Evolutionary conservation across 2,797 vertebrate species (phyloP).

Genomic region (Argyrosomus regius): DNA sequence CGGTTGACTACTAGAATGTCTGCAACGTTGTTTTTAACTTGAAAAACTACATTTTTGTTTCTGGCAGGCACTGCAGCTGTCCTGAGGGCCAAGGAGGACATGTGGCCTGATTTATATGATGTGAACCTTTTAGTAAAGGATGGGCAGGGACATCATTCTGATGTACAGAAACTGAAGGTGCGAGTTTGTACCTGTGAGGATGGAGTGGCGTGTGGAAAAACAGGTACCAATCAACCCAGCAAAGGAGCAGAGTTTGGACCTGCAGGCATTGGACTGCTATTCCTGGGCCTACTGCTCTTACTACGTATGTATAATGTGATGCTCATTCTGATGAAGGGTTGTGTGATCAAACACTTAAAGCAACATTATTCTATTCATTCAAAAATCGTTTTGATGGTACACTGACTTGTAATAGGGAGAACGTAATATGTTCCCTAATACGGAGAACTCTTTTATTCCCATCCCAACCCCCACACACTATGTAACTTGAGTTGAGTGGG

Average conservation of each 20-base stretch:
- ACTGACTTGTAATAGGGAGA: too few species aligned
- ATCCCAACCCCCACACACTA: too few species aligned
- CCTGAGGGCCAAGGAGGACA: conserved; percentile 51
- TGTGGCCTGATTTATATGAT: conserved; percentile 75
- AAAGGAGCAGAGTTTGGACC: conserved; percentile 63
- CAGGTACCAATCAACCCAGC: rapidly evolving
- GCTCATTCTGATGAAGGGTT: not conserved
- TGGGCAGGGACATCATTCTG: conserved; percentile 75
- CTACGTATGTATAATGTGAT: conserved; percentile 76
- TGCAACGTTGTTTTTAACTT: not conserved
- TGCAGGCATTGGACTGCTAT: conserved; percentile 78
- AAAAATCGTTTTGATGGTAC: too few species aligned
- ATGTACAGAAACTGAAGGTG: conserved; percentile 74
- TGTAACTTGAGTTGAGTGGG: too few species aligned
- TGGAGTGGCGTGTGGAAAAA: conserved; percentile 43
- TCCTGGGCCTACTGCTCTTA: conserved; percentile 81
- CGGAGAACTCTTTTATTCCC: too few species aligned
- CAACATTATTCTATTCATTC: too few species aligned
- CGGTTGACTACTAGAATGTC: not conserved
- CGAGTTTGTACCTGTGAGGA: conserved; percentile 79
- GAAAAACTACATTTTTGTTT: not conserved
- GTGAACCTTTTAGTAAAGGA: conserved; percentile 76
- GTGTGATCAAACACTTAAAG: not conserved
- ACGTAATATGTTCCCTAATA: too few species aligned
- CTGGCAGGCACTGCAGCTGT: conserved; percentile 77